phyloP scores from a whole-genome alignment of 92 coral and sea anemone species.

The Porites cylindrica region DNA sequence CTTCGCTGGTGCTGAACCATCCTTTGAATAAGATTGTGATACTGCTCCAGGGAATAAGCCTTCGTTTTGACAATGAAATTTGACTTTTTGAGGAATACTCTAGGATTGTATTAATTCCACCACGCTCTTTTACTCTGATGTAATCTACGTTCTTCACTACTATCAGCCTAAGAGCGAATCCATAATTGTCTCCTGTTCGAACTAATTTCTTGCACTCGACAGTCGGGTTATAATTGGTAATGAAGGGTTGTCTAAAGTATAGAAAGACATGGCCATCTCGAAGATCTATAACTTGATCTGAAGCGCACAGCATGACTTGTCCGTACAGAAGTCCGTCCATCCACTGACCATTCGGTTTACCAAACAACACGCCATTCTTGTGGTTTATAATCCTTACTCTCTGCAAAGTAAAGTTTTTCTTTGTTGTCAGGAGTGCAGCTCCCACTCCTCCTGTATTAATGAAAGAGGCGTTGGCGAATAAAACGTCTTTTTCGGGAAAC shows the following conservation, averaged over 20 bases:
- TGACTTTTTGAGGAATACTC: background rate
- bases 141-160: conserved; percentile 1
- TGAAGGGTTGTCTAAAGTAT: background rate
- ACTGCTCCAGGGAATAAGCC: conserved; percentile 22
- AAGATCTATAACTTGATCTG: background rate
- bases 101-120: background rate
- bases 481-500: conserved; percentile 35
- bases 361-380: conserved; percentile 5
- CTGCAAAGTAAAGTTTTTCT: conserved; percentile 16
- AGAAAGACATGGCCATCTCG: conserved; percentile 1
- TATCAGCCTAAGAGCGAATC: conserved; percentile 9
- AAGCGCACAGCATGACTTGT: conserved; percentile 15
- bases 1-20: conserved; percentile 9
- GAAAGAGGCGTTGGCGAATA: background rate
- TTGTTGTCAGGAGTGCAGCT: background rate
- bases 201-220: background rate
- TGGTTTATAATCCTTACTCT: conserved; percentile 4
- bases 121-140: background rate
- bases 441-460: conserved; percentile 36
- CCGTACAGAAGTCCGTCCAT: conserved; percentile 21
- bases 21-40: conserved; percentile 20
- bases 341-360: background rate
- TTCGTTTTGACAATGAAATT: background rate
- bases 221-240: background rate
- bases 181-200: background rate